Percentiles rank a stretch among this genome's conserved stretches.
Evolutionary conservation across 2,797 vertebrate genomes (phyloP).

Genomic region (Discoglossus pictus): DNA sequence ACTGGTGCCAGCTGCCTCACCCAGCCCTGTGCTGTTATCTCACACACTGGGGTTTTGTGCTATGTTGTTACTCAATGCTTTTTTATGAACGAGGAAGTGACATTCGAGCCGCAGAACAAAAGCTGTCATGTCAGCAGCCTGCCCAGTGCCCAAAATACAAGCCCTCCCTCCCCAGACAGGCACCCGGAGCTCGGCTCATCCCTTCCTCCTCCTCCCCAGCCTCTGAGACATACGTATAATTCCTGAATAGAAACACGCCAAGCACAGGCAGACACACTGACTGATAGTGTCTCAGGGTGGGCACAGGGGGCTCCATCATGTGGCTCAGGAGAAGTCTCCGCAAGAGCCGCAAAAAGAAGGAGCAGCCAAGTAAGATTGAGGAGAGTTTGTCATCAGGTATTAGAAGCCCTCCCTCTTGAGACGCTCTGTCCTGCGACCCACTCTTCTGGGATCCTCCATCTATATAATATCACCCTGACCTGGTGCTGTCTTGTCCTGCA

Average conservation of each 20-base stretch:
- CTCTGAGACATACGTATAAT: not conserved
- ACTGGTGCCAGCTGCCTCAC: no score
- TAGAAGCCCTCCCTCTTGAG: not conserved
- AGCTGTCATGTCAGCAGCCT: not conserved
- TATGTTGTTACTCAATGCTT: no score
- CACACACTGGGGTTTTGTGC: not conserved
- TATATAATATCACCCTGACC: no score
- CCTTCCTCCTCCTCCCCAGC: not conserved
- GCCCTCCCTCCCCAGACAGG: no score
- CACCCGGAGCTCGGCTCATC: not conserved
- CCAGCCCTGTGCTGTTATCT: no score
- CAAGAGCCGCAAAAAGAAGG: not conserved
- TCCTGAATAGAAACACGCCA: not conserved
- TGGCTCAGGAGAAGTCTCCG: conserved; percentile 21
- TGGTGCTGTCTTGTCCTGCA: conserved; percentile 27
- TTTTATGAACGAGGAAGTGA: conserved; percentile 30
- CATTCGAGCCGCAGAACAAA: not conserved
- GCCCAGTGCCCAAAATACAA: not conserved
- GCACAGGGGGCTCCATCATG: not conserved
- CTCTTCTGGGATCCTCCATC: no score
- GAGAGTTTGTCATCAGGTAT: conserved; percentile 36
- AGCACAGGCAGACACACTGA: not conserved
- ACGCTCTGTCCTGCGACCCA: not conserved
- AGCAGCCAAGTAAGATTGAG: not conserved
- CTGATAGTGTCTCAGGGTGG: not conserved